Evolutionary conservation across 2,888 invertebrate species (phyloP).

Genomic region (Polydesmus complanatus): DNA sequence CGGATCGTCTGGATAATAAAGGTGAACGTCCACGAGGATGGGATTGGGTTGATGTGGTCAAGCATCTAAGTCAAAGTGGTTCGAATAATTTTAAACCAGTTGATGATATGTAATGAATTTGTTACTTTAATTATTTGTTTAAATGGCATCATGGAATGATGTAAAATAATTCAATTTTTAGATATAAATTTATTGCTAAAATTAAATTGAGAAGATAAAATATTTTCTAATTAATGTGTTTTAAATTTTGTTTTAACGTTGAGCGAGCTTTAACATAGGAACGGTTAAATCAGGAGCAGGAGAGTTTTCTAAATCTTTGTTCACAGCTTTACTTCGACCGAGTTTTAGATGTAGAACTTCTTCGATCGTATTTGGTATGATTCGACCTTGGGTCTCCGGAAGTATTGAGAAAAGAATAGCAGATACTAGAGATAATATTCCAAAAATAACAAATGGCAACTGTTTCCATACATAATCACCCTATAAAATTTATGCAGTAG

Average conservation of each 20-base stretch:
- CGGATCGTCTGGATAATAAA: slow-evolving; percentile 66
- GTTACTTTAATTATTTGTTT: background rate
- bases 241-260: too few species aligned
- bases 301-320: too few species aligned
- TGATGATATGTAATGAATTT: background rate
- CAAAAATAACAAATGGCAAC: slow-evolving; percentile 10
- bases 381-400: slow-evolving; percentile 5
- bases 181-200: too few species aligned
- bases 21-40: slow-evolving; percentile 79
- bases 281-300: too few species aligned
- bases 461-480: slow-evolving; percentile 13
- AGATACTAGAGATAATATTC: background rate
- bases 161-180: too few species aligned
- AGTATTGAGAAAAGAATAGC: background rate
- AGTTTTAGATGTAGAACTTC: too few species aligned
- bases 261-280: too few species aligned
- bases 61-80: slow-evolving; percentile 73
- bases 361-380: slow-evolving; percentile 11
- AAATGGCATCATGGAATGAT: background rate
- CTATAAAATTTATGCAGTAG: background rate
- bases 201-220: too few species aligned
- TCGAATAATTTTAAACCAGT: background rate
- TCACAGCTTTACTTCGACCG: too few species aligned
- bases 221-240: too few species aligned
- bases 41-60: slow-evolving; percentile 94